Base-by-base conservation (phyloP, 2,888 invertebrate genomes). In the Polymixis flavicincta region DNA sequence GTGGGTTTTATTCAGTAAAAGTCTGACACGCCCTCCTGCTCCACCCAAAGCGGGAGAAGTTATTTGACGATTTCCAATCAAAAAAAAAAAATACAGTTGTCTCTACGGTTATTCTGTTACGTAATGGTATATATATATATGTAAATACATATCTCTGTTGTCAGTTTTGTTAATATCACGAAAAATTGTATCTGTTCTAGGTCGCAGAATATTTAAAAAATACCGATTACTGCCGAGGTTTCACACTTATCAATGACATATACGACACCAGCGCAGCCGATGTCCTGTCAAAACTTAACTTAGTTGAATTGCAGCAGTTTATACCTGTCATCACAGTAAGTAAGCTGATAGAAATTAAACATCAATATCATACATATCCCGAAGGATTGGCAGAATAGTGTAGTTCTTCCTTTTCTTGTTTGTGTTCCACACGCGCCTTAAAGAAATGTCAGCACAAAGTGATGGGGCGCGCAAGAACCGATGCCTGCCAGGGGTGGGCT, bases 281-380 rank as follows among this genome's bases (percentile, higher is more conserved):
- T 32, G 48, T 83, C 1, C 13, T 84, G 2, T 76, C 84, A 0
- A 83, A 76, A n/a, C 8, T 84, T 0, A 84, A 79, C 22, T 19
- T 84, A 37, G 64, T 75, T 13, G 84, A 84, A 32, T 48, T 84
- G 52, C 84, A 86, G 54, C 84, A 84, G 22, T 76, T 85, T 57
- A 5, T 84, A 25, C 84, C 84, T 5, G 7, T 84, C 7, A 68
- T 84, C 0, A 86, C 75, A 52, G 75, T 76, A 59, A 76, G 74
- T 28, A 22, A 37, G 3, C 25, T n/a, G 32, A 48, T 45, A 13
- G 52, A 37, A 59, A 22, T 52, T 22, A 22, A 22, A 52, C 22
- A 22, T 22, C 52, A 52, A 52, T 52, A 11, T 9, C 48, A 52
- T 22, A 52, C 4, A 7, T 8, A 50, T 50, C 7, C 11, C 52